These are phyloP conservation scores for Augochlora pura DNA, from an alignment of 1,140 invertebrate species.

Conservation along the genomic window DNA sequence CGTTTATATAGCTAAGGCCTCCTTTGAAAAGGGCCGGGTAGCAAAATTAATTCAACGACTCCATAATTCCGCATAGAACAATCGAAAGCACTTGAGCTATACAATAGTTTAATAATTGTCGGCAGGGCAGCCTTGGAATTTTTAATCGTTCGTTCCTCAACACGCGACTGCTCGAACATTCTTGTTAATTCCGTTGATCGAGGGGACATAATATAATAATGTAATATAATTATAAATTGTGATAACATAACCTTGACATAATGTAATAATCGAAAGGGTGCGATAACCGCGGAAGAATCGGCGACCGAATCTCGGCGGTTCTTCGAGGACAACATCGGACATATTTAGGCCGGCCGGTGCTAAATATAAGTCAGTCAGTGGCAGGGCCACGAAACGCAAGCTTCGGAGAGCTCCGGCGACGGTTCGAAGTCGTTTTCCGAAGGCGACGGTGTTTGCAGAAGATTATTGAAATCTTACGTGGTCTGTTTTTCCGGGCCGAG, in stretches of 20 bases:
- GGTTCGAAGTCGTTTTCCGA: constrained; percentile 14
- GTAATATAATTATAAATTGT: no score
- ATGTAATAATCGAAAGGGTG: no score
- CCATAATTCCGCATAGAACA: constrained; percentile 45
- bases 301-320: neutral
- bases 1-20: neutral
- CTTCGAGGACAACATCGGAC: constrained; percentile 23
- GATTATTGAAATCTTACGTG: constrained; percentile 16
- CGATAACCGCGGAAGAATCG: no score
- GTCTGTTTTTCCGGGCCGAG: constrained; percentile 10
- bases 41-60: constrained; percentile 47
- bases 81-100: constrained; percentile 38
- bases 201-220: no score
- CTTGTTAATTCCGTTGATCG: constrained; percentile 39
- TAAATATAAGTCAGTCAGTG: constrained; percentile 61
- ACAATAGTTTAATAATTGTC: constrained; percentile 53
- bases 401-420: constrained; percentile 9
- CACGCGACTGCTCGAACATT: neutral
- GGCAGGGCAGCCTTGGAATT: constrained; percentile 32
- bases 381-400: constrained; percentile 34
- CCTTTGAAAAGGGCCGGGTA: no score
- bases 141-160: constrained; percentile 54
- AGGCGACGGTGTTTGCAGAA: constrained; percentile 32
- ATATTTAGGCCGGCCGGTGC: constrained; percentile 51
- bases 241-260: no score